Conservation (phyloP, 2,797 vertebrate genomes). For the Spinus pinus region DNA sequence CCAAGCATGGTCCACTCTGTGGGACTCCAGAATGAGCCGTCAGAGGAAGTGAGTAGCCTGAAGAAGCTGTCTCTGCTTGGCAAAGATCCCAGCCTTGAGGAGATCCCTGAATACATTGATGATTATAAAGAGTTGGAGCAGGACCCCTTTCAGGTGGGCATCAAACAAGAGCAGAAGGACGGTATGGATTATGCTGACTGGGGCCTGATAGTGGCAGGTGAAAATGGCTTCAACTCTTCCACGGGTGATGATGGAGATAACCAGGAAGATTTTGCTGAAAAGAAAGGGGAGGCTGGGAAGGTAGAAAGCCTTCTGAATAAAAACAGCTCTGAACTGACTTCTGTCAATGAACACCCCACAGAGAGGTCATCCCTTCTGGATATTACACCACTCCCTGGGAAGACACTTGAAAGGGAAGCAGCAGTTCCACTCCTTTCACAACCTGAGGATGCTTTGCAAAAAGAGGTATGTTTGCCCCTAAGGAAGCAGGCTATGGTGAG, state of each 20-base stretch:
- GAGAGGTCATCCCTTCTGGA: neutral
- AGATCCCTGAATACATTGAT: conserved; percentile 75
- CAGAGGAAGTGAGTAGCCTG: conserved; percentile 62
- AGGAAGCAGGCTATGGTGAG: neutral
- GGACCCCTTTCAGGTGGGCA: conserved; percentile 48
- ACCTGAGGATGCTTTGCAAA: neutral
- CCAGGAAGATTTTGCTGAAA: neutral
- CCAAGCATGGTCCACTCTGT: conserved; percentile 61
- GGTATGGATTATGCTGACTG: conserved; percentile 60
- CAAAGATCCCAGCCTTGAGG: conserved; percentile 65
- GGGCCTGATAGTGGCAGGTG: conserved; percentile 53
- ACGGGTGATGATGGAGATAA: conserved; percentile 38
- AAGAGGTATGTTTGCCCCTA: conserved; percentile 52
- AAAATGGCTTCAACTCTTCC: conserved; percentile 74
- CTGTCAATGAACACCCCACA: neutral
- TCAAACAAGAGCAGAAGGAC: conserved; percentile 60
- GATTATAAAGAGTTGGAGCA: conserved; percentile 73
- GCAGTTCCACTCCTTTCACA: neutral
- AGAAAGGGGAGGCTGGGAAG: neutral
- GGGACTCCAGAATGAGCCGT: conserved; percentile 20
- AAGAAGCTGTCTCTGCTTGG: conserved; percentile 77
- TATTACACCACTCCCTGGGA: neutral
- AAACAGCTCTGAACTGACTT: conserved; percentile 2
- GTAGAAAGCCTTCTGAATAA: neutral
- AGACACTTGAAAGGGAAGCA: neutral